Evolutionary conservation across 1,140 invertebrate genomes (phyloP).

Genomic region (Archivesica marissinica): DNA sequence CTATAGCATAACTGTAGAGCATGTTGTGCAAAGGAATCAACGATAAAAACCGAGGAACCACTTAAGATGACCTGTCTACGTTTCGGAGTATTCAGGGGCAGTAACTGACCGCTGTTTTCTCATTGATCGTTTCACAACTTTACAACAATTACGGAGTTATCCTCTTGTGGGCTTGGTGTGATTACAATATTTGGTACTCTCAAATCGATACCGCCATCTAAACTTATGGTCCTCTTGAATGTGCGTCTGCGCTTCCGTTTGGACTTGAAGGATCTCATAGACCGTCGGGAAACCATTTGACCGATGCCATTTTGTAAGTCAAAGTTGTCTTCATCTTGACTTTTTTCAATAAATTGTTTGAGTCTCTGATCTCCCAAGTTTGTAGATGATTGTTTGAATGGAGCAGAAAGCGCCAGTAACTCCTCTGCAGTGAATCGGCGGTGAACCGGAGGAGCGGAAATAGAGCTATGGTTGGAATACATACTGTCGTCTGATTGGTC

Average conservation of each 20-base stretch:
- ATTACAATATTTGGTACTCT: conserved; percentile 24
- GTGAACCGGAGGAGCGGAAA: conserved; percentile 21
- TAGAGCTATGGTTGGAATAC: not conserved
- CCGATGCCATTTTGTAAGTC: not conserved
- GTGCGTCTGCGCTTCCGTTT: conserved; percentile 23
- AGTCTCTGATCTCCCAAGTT: conserved; percentile 42
- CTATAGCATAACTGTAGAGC: too few species aligned
- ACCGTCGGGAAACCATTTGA: not conserved
- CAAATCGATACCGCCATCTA: conserved; percentile 2
- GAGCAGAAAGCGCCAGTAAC: not conserved
- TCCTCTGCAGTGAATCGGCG: not conserved
- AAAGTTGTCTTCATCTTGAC: not conserved
- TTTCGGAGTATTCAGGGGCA: too few species aligned
- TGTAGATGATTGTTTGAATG: conserved; percentile 7
- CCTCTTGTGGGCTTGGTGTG: conserved; percentile 6
- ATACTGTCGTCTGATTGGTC: conserved; percentile 14
- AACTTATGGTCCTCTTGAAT: conserved; percentile 13
- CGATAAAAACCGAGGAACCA: too few species aligned
- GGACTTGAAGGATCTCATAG: conserved; percentile 32
- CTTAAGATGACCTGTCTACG: too few species aligned
- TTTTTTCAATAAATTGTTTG: conserved; percentile 35
- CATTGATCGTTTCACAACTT: conserved; percentile 3
- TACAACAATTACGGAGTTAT: not conserved
- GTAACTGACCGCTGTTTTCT: too few species aligned
- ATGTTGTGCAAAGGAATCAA: too few species aligned